Evolutionary conservation across 1,140 invertebrate genomes (phyloP).

Genomic region (Wiebesia pumilae): DNA sequence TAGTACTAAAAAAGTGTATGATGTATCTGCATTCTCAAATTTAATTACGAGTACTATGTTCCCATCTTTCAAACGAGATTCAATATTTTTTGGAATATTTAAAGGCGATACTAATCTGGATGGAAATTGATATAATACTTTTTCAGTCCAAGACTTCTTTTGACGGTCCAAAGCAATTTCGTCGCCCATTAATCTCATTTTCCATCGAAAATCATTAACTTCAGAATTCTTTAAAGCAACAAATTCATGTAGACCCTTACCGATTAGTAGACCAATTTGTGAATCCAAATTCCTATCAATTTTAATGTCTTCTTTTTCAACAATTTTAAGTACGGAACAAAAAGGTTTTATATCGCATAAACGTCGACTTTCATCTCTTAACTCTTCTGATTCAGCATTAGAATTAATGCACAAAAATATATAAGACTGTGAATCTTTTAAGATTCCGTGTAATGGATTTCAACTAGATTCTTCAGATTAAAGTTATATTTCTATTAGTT

Average conservation of each 20-base stretch:
- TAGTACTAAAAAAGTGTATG: slow-evolving; percentile 86
- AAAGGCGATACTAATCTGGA: slow-evolving; percentile 80
- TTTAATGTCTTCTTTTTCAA: slow-evolving; percentile 86
- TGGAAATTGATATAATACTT: slow-evolving; percentile 86
- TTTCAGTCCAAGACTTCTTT: slow-evolving; percentile 81
- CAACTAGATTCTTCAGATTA: slow-evolving; percentile 87
- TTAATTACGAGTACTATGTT: slow-evolving; percentile 81
- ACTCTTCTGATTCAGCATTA: slow-evolving; percentile 86
- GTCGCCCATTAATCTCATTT: slow-evolving; percentile 87
- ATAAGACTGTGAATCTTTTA: slow-evolving; percentile 88
- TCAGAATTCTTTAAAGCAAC: slow-evolving; percentile 87
- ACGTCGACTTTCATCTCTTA: slow-evolving; percentile 89
- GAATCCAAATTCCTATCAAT: slow-evolving; percentile 87
- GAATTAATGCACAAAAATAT: slow-evolving; percentile 89
- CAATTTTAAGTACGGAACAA: slow-evolving; percentile 86
- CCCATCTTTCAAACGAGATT: slow-evolving; percentile 78
- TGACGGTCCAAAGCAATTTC: slow-evolving; percentile 82
- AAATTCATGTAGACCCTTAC: slow-evolving; percentile 91
- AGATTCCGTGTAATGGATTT: slow-evolving; percentile 85
- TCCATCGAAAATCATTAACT: slow-evolving; percentile 91
- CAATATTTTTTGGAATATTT: slow-evolving; percentile 79
- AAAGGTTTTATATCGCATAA: slow-evolving; percentile 91
- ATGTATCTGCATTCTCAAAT: slow-evolving; percentile 82
- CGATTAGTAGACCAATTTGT: slow-evolving; percentile 89
- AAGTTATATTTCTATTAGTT: slow-evolving; percentile 82